Base-by-base conservation (phyloP, 2,888 invertebrate species). In the Deroplatys truncata region DNA sequence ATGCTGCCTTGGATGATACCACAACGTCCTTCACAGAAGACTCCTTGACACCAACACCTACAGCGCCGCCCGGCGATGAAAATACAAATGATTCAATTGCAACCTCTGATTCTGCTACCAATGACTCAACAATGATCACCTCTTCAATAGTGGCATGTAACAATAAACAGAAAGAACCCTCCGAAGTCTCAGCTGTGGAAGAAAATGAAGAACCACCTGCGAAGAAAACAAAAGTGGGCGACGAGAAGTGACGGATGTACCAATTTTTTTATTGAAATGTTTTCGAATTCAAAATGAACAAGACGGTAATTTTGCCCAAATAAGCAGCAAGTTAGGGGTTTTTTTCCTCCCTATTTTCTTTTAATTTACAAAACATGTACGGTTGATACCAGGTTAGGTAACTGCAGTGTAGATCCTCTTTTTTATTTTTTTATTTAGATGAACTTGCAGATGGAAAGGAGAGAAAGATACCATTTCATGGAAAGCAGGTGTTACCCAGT, bases 21-120 rank as follows among this genome's bases (percentile, higher is more conserved):
- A 95, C 95, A 91, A 96, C 96, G 90, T 97, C 97, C 35, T 96
- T 96, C 94, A 96, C 96, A 90, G 96, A 97, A 93, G 97, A 97
- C 93, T 97, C 97, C 85, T 93, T 96, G 93, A 96, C 96, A 43
- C 94, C 95, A 91, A 96, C 95, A 88, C 95, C 95, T 90, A 94
- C 92, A 28, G 93, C 92, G 25, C 86, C 88, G 82, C 88, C 35
- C 28, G 86, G 85, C 28, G 91, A 89, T 90, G 92, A 92, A 89
- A 92, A 92, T 89, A 92, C 92, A 29, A 92, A 92, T 90, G 92
- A 92, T 90, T 92, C 92, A 10, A 91, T 92, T 86, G 91, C 92
- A 49, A 92, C 92, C 84, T 91, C 91, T 83, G 92, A 92, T 90
- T 92, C 92, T 72, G 91, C 91, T 28, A 91, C 91, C 28, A 91